Base-by-base conservation (phyloP, 2,888 invertebrate species). In the Stenchaetothrips biformis region DNA sequence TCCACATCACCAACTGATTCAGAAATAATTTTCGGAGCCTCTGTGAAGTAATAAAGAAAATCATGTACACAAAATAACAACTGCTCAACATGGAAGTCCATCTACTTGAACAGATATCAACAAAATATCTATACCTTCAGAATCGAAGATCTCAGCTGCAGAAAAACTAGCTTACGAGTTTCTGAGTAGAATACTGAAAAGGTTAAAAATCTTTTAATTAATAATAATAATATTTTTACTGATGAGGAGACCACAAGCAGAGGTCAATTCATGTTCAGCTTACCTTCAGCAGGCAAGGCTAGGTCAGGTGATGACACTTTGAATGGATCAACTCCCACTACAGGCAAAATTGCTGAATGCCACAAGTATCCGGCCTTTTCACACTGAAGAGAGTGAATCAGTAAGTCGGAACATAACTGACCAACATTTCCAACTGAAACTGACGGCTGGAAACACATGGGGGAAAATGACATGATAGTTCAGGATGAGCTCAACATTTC, bases 341-440 rank as follows among this genome's bases (percentile, higher is more conserved):
- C 89, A 0, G 96, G 94, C 82, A 95, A 90, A 49, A 96, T 88
- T 62, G 93, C 92, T 74, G 92, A 89, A 86, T 93, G 93, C 86
- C 92, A 91, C 13, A 95, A 86, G 81, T 91, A 91, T 16, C 93
- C 96, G 80, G 92, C 88, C 86, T 92, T 92, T 82, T 89, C 88
- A 85, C 94, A 89, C 82, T 90, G 85, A 81, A 94, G 87, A 8
- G 93, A 93, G 11, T 93, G 91, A 83, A 97, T 92, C 9, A 97
- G 85, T 84, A 97, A 88, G 88, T 97, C 97, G 80, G 93, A 91
- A 3, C 94, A 90, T 81, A 97, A 87, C 88, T 97, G 97, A 0
- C 94, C 95, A 18, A 96, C 95, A 89, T 97, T 97, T 81, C 97
- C 97, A n/a, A 97, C 94, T 37, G 95, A 94, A 47, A 74, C 67